Conservation (phyloP, 2,888 invertebrate genomes). For the Sesia bembeciformis region DNA sequence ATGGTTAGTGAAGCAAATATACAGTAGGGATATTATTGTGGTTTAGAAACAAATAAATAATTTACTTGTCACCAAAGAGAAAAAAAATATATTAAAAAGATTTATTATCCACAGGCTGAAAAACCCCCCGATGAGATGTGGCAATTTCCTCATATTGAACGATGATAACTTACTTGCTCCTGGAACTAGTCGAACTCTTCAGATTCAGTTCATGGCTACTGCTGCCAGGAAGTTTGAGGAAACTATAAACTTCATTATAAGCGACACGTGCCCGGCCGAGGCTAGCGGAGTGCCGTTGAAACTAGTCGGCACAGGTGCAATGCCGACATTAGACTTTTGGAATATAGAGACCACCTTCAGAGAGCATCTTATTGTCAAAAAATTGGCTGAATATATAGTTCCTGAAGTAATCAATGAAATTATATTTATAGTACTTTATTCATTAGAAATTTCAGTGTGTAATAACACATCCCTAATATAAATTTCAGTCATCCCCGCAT, state of each 20-base stretch:
- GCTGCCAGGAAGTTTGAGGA: conserved; percentile 48
- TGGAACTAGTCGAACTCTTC: conserved; percentile 52
- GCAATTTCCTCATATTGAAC: conserved; percentile 56
- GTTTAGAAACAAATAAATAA: no score
- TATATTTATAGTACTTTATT: neutral
- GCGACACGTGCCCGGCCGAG: conserved; percentile 66
- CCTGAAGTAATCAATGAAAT: conserved; percentile 40
- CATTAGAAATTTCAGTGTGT: neutral
- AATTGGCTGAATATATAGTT: conserved; percentile 61
- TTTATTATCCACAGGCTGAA: conserved; percentile 33
- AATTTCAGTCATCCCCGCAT: conserved; percentile 54
- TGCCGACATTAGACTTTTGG: conserved; percentile 73
- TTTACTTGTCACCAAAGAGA: neutral
- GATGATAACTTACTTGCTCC: conserved; percentile 62
- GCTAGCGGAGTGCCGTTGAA: conserved; percentile 58
- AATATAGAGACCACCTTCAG: conserved; percentile 74
- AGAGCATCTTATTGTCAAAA: conserved; percentile 73
- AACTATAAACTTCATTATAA: conserved; percentile 56
- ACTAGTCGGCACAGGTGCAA: conserved; percentile 68
- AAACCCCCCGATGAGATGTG: conserved; percentile 52
- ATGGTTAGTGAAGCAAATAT: no score
- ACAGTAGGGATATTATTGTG: no score
- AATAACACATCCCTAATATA: conserved; percentile 1
- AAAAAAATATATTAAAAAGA: neutral
- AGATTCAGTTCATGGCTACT: conserved; percentile 52